These are phyloP conservation scores for Mormoops blainvillei DNA, from an alignment of 2,113 vertebrate genomes.

Conservation along the genomic window DNA sequence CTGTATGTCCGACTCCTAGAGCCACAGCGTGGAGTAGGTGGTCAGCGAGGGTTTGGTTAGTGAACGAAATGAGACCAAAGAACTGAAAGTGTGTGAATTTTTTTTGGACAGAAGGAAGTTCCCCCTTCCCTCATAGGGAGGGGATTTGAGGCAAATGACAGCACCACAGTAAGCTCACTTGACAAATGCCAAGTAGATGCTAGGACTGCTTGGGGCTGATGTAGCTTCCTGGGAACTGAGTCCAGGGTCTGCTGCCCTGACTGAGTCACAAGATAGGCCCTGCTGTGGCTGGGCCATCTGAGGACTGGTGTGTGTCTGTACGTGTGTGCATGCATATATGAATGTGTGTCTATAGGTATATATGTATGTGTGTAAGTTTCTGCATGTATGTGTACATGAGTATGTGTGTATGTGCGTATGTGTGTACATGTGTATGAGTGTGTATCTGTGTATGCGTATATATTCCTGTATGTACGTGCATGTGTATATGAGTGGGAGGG, in stretches of 20 bases:
- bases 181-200: neutral
- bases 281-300: neutral
- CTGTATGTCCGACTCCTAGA: neutral
- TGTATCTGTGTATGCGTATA: rapidly evolving
- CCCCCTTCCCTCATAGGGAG: neutral
- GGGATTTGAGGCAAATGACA: neutral
- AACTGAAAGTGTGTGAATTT: neutral
- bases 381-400: neutral
- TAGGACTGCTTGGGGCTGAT: neutral
- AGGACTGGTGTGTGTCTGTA: neutral
- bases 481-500: neutral
- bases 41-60: neutral
- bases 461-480: rapidly evolving
- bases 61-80: neutral
- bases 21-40: neutral
- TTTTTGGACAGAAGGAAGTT: neutral
- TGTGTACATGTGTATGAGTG: neutral
- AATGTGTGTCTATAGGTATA: neutral
- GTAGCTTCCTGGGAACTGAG: neutral
- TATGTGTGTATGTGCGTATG: neutral
- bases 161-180: neutral
- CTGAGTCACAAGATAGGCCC: constrained; percentile 72
- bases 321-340: neutral
- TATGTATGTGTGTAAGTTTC: neutral
- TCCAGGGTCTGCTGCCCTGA: neutral